Evolutionary conservation across 1,140 invertebrate genomes (phyloP), one percentile per base, ranked within the genome.

Genomic region (Acarapis woodi): DNA sequence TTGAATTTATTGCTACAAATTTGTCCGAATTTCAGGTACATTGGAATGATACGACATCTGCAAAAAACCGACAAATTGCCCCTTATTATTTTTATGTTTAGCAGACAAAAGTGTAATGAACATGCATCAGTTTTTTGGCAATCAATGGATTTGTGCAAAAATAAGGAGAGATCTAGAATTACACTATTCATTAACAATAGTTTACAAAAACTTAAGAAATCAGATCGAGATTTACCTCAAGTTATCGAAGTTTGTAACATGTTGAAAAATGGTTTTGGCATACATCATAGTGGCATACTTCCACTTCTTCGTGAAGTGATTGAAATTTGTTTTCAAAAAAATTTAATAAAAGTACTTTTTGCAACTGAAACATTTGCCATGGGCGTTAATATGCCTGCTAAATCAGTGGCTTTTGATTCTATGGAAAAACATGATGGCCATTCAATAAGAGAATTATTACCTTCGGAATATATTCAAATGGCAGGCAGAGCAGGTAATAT

Each of bases 301-400:
- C 88, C 88, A 0, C 76, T 96, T 46, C 60, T 97, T 1, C 94
- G 96, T 53, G 90, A 97, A 63, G 80, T 94, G 33, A 85, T 96
- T 0, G 90, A 97, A 59, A 76, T 96, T 66, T 58, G 94, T 1
- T 97, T 97, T 54, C 76, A 87, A 51, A 65, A 65, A 48, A 77
- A 82, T 2, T 62, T 78, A 38, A 77, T 96, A 4, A 85, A 82
- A 60, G 73, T 76, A 38, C 55, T 96, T 14, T 94, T 97, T 62
- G 87, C 88, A 1, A 96, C 90, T 3, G 88, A 97, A 64, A 96
- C 88, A 15, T 96, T 97, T 63, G 85, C 87, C 0, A 93, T 96
- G 79, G 88, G 88, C 16, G 82, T 97, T 0, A 96, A 97, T 56
- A 96, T 97, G 88, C 88, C 88, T 2, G 80, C 88, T 2, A 51